Evolutionary conservation across 2,797 vertebrate genomes (phyloP), one percentile per base, ranked within the genome.

Genomic region (Botia kubotai): DNA sequence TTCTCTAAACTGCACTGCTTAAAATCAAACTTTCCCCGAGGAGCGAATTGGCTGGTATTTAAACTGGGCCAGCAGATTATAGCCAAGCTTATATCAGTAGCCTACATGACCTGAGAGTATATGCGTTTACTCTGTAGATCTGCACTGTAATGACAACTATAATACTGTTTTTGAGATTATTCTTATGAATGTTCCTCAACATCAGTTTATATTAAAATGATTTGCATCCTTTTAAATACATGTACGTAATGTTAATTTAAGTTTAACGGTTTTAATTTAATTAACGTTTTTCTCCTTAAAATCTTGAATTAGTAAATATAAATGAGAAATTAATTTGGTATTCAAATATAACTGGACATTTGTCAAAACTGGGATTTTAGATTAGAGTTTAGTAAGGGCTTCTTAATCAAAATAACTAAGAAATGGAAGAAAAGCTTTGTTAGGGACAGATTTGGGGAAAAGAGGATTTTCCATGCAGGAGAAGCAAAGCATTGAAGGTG

Each of bases 61-160:
- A 55, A 80, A 74, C 50, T 74, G 23, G 63, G 79, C 33, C 79
- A 80, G 13, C 39, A 67, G 60, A 79, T 80, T 67, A 67, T 7
- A 74, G 23, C 17, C 19, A 8, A n/a, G 57, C 14, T 43, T 71
- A 50, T 58, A 7, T 65, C 46, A 63, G 46, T 43, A 60, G 12
- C 58, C 11, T 23, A 70, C 21, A 62, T 33, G 36, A 58, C 66
- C 19, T 8, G 39, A 76, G 75, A 57, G 52, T 55, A 57, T 60
- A 53, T 71, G 68, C 57, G 26, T 52, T 63, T 52, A 21, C 10
- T 71, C 66, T 79, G 39, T 29, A 60, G 53, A 62, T 26, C 57
- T 71, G 26, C 55, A 21, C 73, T 65, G 57, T 60, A 70, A 70
- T 78, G 23, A 52, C 43, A 79, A 68, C 46, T 63, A 23, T 72